Base-by-base conservation (phyloP, 2,797 vertebrate genomes). In the Aldrovandia affinis region DNA sequence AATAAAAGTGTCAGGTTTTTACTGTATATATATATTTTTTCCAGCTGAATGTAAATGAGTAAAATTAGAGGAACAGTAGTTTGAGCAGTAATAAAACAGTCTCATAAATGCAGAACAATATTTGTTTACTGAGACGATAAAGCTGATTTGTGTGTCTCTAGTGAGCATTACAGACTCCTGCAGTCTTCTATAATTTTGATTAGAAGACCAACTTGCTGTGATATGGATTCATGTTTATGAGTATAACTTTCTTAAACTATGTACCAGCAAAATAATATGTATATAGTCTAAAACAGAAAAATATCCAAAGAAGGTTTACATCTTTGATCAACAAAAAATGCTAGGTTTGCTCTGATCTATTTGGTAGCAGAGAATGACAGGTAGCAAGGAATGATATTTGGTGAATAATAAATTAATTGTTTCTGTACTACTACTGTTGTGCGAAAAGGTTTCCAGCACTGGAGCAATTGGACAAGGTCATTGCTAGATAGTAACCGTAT, bases 1-100 rank as follows among this genome's bases (percentile, higher is more conserved):
- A 90, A 91, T 91, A 90, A 91, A 93, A 89, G 85, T 59, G 88
- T 89, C 86, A 89, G 68, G 61, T 90, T 88, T 91, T 90, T 89
- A 70, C 33, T 36, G 90, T 88, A 86, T 81, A 78, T 54, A 86
- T n/a, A n/a, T n/a, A n/a, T 83, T 89, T 88, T 78, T 87, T 85
- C 80, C 80, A 81, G 57, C 87, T 89, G 90, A 91, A 93, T 92
- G 91, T 88, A 92, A 91, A 92, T 88, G 83, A 83, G 87, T 86
- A 87, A 88, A 92, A 93, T 93, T 87, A 93, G 89, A 70, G 85
- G 81, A 86, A 89, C 83, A 10, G 78, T 88, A 89, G 87, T 89
- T 70, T 89, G 87, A 88, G 88, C 84, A 87, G 88, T 89, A 81
- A 83, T 57, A 89, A 86, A 78, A 82, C 84, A 83, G 54, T 50